phyloP scores from a whole-genome alignment of 2,113 vertebrate species.

The Percina caprodes region DNA sequence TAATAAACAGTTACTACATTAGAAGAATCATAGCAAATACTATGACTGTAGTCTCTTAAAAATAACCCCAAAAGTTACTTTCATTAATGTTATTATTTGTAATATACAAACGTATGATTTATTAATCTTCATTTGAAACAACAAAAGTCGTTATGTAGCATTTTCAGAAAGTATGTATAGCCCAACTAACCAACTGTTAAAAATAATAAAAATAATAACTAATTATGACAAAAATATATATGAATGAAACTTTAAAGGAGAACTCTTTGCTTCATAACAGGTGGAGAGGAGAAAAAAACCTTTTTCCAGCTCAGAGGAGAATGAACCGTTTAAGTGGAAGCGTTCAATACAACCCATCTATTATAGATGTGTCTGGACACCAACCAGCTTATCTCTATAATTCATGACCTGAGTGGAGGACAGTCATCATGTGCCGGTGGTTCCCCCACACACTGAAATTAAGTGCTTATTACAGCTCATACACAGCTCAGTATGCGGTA shows the following conservation, averaged over 20 bases:
- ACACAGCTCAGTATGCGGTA: constrained; percentile 39
- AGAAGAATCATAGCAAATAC: background rate
- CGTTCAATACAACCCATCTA: constrained; percentile 69
- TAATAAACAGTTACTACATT: background rate
- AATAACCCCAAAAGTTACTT: background rate
- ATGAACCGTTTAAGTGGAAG: constrained; percentile 51
- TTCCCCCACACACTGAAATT: constrained; percentile 50
- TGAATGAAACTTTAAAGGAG: background rate
- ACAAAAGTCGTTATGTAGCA: background rate
- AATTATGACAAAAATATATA: background rate
- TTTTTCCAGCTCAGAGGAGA: constrained; percentile 53
- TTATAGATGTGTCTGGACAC: constrained; percentile 70
- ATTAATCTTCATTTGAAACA: background rate
- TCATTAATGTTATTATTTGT: background rate
- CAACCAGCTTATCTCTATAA: constrained; percentile 71
- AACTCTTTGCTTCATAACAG: constrained; percentile 20
- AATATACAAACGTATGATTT: background rate
- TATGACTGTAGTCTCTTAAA: background rate
- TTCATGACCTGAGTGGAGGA: constrained; percentile 65
- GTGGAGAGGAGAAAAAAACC: background rate
- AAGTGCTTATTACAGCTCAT: constrained; percentile 61
- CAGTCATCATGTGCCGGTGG: constrained; percentile 36
- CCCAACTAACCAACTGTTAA: background rate
- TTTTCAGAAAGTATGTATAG: background rate
- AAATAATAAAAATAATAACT: background rate